These are phyloP conservation scores for Sterrhoptilus dennistouni DNA, from an alignment of 2,113 vertebrate genomes.

Conservation along the genomic window DNA sequence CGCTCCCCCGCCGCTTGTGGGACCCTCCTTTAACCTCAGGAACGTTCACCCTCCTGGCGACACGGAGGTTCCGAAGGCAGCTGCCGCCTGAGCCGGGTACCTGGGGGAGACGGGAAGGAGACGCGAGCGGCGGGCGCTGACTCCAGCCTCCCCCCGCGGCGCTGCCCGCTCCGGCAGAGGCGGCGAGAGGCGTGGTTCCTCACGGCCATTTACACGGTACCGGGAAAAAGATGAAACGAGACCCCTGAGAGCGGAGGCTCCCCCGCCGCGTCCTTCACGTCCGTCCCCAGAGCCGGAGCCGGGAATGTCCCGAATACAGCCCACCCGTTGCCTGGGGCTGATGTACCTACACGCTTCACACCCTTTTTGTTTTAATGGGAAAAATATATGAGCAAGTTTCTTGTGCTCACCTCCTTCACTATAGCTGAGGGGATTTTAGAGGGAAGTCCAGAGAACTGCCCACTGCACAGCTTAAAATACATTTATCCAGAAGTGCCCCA, in stretches of 20 bases:
- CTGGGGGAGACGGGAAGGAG: too few species aligned
- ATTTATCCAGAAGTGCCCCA: background rate
- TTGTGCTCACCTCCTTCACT: background rate
- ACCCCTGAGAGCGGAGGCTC: rapidly evolving
- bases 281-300: too few species aligned
- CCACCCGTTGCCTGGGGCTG: background rate
- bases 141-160: background rate
- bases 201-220: background rate
- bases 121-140: rapidly evolving
- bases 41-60: rapidly evolving
- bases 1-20: rapidly evolving
- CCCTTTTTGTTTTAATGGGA: background rate
- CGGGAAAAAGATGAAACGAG: background rate
- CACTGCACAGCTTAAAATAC: background rate
- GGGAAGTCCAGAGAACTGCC: background rate
- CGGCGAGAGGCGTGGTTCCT: rapidly evolving
- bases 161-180: background rate
- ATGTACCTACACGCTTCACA: background rate
- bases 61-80: rapidly evolving
- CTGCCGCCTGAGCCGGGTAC: rapidly evolving
- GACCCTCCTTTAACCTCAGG: background rate
- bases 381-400: background rate
- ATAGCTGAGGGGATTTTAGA: background rate
- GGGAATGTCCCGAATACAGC: rapidly evolving
- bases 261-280: too few species aligned